phyloP scores from a whole-genome alignment of 2,888 invertebrate genomes.

The Capitulum mitella region DNA sequence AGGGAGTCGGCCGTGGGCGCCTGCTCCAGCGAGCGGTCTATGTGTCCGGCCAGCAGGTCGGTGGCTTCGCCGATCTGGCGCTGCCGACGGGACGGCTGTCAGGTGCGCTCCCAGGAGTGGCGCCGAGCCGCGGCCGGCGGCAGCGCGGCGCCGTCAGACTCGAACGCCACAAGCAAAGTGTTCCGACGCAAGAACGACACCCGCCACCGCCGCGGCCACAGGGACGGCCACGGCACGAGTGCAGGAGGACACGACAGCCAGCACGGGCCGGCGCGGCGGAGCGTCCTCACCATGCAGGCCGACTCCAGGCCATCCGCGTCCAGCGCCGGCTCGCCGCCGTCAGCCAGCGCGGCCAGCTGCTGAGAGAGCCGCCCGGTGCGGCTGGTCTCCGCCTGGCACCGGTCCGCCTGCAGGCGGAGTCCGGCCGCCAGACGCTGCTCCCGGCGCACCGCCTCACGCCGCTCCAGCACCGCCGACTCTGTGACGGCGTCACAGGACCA shows the following conservation, averaged over 20 bases:
- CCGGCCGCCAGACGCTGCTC: not conserved
- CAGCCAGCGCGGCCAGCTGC: not conserved
- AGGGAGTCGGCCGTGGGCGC: slow-evolving; percentile 13
- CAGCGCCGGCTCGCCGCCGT: not conserved
- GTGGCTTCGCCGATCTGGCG: not conserved
- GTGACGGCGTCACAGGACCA: not conserved
- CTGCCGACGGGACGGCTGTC: no score
- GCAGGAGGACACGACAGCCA: no score
- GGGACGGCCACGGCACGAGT: no score
- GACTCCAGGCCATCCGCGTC: no score
- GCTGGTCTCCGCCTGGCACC: not conserved
- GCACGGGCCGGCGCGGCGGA: no score
- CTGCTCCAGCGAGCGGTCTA: not conserved
- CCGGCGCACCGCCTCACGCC: not conserved
- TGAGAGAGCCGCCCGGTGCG: not conserved
- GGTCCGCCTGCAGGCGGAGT: not conserved
- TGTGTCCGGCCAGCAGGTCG: not conserved
- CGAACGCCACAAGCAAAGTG: no score
- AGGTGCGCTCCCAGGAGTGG: not conserved
- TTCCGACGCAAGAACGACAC: no score
- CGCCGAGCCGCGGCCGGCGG: no score
- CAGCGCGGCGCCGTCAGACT: no score
- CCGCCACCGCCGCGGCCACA: no score
- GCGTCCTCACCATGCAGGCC: not conserved
- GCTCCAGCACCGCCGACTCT: not conserved